Percentiles rank a stretch among this genome's conserved stretches.
Evolutionary conservation across 2,113 vertebrate species (phyloP).

Genomic region (Phasianus colchicus): DNA sequence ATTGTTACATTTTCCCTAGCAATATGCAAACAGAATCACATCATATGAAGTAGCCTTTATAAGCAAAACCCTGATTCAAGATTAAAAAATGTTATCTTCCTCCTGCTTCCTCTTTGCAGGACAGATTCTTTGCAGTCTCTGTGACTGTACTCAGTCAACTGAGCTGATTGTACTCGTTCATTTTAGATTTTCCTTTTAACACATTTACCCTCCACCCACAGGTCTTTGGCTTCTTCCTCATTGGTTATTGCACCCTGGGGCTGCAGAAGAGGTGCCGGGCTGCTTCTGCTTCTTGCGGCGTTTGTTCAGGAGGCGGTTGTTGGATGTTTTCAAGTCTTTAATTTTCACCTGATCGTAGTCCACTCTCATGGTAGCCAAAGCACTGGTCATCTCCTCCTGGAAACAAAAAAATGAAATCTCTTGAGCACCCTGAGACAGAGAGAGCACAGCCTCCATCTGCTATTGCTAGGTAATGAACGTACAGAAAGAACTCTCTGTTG

Average conservation of each 20-base stretch:
- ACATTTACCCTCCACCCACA: not conserved
- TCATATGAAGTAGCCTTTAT: not conserved
- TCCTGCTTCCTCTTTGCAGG: not conserved
- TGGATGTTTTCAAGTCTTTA: slow-evolving; percentile 95
- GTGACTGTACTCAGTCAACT: not conserved
- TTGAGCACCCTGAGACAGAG: not conserved
- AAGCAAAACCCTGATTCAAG: slow-evolving; percentile 41
- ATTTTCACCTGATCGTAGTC: slow-evolving; percentile 98
- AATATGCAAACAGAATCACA: not conserved
- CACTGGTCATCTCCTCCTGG: slow-evolving; percentile 99
- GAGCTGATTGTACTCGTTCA: not conserved
- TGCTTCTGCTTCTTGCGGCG: slow-evolving; percentile 93
- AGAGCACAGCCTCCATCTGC: not conserved
- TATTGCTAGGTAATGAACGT: not conserved
- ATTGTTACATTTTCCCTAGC: not conserved
- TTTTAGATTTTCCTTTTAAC: not conserved
- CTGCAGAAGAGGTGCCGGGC: slow-evolving; percentile 70
- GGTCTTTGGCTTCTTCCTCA: slow-evolving; percentile 49
- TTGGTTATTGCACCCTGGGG: slow-evolving; percentile 87
- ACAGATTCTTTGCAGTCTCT: not conserved
- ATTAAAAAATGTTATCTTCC: not conserved
- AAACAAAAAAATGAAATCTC: not conserved
- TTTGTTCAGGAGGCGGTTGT: slow-evolving; percentile 95
- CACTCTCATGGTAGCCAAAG: slow-evolving; percentile 96
- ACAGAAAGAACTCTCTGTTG: not conserved